Conservation (phyloP, 2,888 invertebrate species). For the Troides oblongomaculatus region DNA sequence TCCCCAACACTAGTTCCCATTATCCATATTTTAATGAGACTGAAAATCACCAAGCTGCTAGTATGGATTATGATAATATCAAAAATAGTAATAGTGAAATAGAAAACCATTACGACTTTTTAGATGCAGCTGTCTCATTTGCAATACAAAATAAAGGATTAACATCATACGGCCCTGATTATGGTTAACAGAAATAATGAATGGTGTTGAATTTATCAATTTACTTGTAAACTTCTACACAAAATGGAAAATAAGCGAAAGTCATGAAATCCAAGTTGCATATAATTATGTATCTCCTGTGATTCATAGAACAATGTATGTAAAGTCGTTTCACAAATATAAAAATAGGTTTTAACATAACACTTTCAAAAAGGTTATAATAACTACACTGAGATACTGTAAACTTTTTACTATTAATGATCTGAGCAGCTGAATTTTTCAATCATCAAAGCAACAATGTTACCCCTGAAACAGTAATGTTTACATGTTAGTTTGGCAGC, state of each 20-base stretch:
- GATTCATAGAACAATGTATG: too few species aligned
- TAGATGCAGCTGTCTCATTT: conserved; percentile 86
- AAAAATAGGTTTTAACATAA: too few species aligned
- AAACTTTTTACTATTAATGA: too few species aligned
- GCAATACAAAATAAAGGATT: conserved; percentile 87
- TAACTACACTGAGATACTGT: too few species aligned
- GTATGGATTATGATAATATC: conserved; percentile 43
- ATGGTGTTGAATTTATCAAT: not conserved
- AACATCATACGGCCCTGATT: conserved; percentile 72
- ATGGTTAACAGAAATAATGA: conserved; percentile 52
- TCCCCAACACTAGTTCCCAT: conserved; percentile 47
- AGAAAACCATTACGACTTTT: conserved; percentile 76
- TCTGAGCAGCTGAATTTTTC: too few species aligned
- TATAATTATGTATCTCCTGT: too few species aligned
- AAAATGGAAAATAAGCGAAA: conserved; percentile 21
- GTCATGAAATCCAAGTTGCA: not conserved
- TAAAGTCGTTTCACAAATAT: too few species aligned
- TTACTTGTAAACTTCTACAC: conserved; percentile 18
- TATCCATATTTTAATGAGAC: conserved; percentile 50
- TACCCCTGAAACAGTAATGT: too few species aligned
- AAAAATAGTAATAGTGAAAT: conserved; percentile 43
- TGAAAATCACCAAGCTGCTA: conserved; percentile 41
- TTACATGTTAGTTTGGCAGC: too few species aligned
- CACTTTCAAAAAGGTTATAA: too few species aligned
- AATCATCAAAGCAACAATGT: too few species aligned